These are phyloP conservation scores for Hemistola chrysoprasaria DNA, from an alignment of 2,888 invertebrate genomes.

Conservation along the genomic window DNA sequence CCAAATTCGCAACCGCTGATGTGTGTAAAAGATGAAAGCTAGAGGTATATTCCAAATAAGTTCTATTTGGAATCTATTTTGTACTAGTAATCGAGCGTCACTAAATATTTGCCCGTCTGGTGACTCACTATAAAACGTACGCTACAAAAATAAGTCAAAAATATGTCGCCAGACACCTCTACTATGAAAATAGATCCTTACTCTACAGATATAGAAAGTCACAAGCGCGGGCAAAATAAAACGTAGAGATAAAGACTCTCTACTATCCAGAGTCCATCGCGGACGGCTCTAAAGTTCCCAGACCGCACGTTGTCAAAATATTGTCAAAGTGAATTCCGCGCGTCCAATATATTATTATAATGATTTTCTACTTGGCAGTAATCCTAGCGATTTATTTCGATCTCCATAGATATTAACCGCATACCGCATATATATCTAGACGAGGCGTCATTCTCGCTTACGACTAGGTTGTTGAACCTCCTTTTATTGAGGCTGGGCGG, in stretches of 20 bases:
- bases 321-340: conserved; percentile 79
- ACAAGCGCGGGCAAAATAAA: conserved; percentile 50
- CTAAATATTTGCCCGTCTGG: conserved; percentile 1
- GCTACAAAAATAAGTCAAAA: conserved; percentile 13
- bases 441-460: conserved; percentile 60
- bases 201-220: conserved; percentile 46
- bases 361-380: conserved; percentile 80
- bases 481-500: conserved; percentile 61
- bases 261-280: conserved; percentile 35
- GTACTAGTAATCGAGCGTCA: conserved; percentile 11
- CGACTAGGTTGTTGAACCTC: conserved; percentile 74
- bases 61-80: conserved; percentile 7
- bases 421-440: conserved; percentile 76
- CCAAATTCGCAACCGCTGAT: no score
- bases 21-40: background rate
- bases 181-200: conserved; percentile 57
- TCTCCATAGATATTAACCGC: conserved; percentile 75
- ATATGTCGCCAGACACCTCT: conserved; percentile 23
- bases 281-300: conserved; percentile 61
- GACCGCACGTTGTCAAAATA: conserved; percentile 79
- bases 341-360: conserved; percentile 80
- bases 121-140: conserved; percentile 16
- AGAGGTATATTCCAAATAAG: conserved; percentile 6
- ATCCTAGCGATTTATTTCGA: conserved; percentile 81
- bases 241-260: conserved; percentile 50